Percentiles rank a stretch among this genome's conserved stretches.
These are phyloP conservation scores for Cyanoderma ruficeps DNA, from an alignment of 2,113 vertebrate genomes.

Conservation along the genomic window DNA sequence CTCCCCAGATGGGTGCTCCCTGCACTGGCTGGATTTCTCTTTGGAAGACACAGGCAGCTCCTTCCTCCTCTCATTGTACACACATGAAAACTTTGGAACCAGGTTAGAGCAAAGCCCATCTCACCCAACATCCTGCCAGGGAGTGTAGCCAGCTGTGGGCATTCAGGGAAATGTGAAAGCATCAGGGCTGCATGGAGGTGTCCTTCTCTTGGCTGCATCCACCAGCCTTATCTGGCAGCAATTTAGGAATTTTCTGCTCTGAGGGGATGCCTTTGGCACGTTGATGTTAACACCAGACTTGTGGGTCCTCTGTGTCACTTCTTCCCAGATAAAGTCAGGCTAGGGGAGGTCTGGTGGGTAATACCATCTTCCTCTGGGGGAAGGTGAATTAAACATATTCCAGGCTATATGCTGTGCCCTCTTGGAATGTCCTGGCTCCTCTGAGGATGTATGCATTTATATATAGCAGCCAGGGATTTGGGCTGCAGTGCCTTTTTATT, in stretches of 20 bases:
- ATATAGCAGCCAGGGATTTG: not conserved
- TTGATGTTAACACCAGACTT: not conserved
- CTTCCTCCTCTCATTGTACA: not conserved
- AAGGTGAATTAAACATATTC: not conserved
- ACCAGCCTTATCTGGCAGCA: not conserved
- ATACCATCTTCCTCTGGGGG: not conserved
- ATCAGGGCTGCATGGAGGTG: not conserved
- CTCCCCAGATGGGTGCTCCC: not conserved
- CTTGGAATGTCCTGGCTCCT: not conserved
- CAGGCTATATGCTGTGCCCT: not conserved
- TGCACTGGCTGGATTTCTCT: not conserved
- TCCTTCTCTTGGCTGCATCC: not conserved
- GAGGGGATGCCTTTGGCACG: not conserved
- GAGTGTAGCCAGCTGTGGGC: not conserved
- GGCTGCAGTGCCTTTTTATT: not conserved
- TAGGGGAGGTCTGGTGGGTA: not conserved
- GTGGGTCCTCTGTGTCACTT: accelerated
- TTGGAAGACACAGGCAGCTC: not conserved
- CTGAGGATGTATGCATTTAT: accelerated
- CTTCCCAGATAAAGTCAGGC: not conserved
- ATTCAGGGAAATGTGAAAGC: not conserved
- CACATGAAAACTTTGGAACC: not conserved
- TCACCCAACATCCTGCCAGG: not conserved
- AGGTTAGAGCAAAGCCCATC: not conserved
- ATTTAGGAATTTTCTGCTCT: not conserved